Evolutionary conservation across 1,140 invertebrate species (phyloP).

Genomic region (Phymastichus coffea): DNA sequence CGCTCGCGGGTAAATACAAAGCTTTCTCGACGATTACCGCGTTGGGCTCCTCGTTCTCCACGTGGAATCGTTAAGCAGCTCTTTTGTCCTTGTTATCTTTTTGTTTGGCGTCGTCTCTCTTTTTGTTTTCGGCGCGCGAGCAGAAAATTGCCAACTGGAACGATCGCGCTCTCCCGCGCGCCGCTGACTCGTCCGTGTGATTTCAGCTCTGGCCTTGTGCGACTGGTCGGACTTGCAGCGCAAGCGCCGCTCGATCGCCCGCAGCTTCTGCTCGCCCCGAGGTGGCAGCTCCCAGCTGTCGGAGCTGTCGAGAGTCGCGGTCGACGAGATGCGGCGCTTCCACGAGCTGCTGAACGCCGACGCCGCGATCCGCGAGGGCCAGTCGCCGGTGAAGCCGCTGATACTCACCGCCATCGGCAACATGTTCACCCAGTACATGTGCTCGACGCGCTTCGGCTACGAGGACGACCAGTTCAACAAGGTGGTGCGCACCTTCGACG

Average conservation of each 20-base stretch:
- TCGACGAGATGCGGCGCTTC: constrained; percentile 61
- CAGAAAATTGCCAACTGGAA: too few species aligned
- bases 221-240: constrained; percentile 82
- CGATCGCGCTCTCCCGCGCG: too few species aligned
- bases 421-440: constrained; percentile 84
- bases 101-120: background rate
- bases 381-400: constrained; percentile 62
- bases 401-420: constrained; percentile 71
- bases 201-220: constrained; percentile 78
- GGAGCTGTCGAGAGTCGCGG: constrained; percentile 64
- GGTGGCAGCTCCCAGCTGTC: constrained; percentile 70
- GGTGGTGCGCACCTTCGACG: constrained; percentile 73
- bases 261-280: constrained; percentile 74
- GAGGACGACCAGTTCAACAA: constrained; percentile 67
- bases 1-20: background rate
- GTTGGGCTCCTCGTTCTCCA: too few species aligned
- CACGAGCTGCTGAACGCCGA: constrained; percentile 55
- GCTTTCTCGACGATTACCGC: too few species aligned
- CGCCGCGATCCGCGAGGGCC: constrained; percentile 48
- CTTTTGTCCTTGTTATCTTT: too few species aligned
- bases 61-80: too few species aligned
- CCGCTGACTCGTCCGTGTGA: too few species aligned
- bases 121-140: background rate
- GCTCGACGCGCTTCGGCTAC: constrained; percentile 70
- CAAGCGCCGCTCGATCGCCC: constrained; percentile 71